phyloP scores from a whole-genome alignment of 1,140 invertebrate species.

The Drosophila busckii region DNA sequence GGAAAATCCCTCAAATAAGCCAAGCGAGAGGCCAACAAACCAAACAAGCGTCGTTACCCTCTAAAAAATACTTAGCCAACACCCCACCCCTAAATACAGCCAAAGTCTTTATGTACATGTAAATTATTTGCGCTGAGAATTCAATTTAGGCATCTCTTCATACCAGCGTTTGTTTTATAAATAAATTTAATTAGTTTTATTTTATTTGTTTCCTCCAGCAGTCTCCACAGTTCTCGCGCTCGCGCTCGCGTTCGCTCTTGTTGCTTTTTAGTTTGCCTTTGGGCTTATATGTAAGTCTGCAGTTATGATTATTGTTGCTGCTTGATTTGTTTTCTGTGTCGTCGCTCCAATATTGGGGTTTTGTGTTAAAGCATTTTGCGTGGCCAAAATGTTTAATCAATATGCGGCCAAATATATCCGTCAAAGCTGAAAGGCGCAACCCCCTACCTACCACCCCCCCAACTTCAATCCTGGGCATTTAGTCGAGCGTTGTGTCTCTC shows the following conservation, averaged over 20 bases:
- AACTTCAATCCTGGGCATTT: neutral
- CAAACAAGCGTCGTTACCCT: conserved; percentile 21
- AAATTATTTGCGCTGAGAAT: no score
- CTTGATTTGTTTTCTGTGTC: conserved; percentile 15
- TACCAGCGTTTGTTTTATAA: conserved; percentile 42
- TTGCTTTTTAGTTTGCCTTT: neutral
- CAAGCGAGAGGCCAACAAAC: conserved; percentile 48
- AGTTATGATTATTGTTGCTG: conserved; percentile 31
- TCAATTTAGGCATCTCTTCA: conserved; percentile 40
- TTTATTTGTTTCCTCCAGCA: neutral
- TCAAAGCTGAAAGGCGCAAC: neutral
- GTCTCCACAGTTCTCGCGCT: neutral
- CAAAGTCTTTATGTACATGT: no score
- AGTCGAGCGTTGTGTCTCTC: neutral
- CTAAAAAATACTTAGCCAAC: no score
- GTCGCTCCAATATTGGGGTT: conserved; percentile 9
- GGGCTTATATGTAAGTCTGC: conserved; percentile 1
- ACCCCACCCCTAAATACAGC: no score
- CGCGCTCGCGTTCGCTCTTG: neutral
- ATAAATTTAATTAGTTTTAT: conserved; percentile 62
- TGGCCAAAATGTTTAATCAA: conserved; percentile 73
- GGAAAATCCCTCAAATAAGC: conserved; percentile 64
- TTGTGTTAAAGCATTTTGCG: conserved; percentile 44
- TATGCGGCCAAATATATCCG: conserved; percentile 56
- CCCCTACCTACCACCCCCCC: neutral